Evolutionary conservation across 2,797 vertebrate species (phyloP), one percentile per base, ranked within the genome.

Genomic region (Hydrophis major): DNA sequence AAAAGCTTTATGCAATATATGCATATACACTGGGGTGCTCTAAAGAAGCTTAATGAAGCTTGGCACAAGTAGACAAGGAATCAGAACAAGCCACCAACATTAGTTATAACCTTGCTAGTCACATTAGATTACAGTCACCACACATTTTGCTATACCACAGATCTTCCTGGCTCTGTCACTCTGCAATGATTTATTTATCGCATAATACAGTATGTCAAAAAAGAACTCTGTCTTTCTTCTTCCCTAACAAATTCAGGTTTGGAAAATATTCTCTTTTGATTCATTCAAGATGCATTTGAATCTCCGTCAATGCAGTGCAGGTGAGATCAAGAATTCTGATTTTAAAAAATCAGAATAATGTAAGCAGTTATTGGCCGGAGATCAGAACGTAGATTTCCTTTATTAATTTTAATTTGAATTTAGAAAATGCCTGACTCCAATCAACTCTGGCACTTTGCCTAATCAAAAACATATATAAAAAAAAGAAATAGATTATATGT

Each of bases 51-150:
- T 60, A 93, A 32, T 87, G 94, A 95, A 95, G 93, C 95, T 93
- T 86, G 95, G 92, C 95, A 90, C 63, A 74, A 90, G 83, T 88
- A 95, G 89, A 32, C 63, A 91, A 93, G 50, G 95, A 95, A 93
- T 94, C 94, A 92, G 95, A 92, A 87, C 92, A 60, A 53, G 74
- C 92, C 66, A 4, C 14, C 50, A 93, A 91, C 94, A 95, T 95
- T 97, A 96, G 96, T 96, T 96, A 96, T 10, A 96, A 90, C 86
- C 90, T 96, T 93, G 0, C 8, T 93, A 95, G 89, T 83, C 94
- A 89, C 90, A 87, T 83, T 93, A 56, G 63, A 91, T 42, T 93
- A 83, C 69, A 91, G 92, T 66, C 93, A 86, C 55, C 94, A 86
- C 47, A 6, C n/a, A 83, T 87, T 89, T 92, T 94, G 91, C 93